A percentile compares a stretch with the other conserved stretches of the same genome.
phyloP scores from a whole-genome alignment of 1,140 invertebrate species.

The Bombus fervidus region DNA sequence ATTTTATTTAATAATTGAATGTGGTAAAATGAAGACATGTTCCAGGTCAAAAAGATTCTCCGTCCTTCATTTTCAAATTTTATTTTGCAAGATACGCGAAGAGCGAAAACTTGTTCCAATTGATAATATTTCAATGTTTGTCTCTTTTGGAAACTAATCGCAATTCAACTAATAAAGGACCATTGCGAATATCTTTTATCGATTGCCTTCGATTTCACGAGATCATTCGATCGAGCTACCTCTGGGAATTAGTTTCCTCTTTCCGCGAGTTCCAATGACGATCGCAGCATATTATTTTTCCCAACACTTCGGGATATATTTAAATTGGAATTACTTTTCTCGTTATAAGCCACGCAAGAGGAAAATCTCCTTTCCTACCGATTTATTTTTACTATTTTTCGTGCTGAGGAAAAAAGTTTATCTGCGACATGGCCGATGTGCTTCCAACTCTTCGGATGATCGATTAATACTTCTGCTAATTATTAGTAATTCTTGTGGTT shows the following conservation, averaged over 20 bases:
- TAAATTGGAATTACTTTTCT: too few species aligned
- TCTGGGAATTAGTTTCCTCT: slow-evolving; percentile 62
- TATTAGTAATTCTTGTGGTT: neutral
- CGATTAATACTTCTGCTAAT: neutral
- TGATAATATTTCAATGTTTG: slow-evolving; percentile 3
- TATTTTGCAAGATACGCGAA: neutral
- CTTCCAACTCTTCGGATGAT: neutral
- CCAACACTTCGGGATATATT: slow-evolving; percentile 63
- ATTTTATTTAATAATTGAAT: neutral
- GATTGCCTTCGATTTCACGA: slow-evolving; percentile 55
- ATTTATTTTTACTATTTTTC: slow-evolving; percentile 72
- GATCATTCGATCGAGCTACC: slow-evolving; percentile 59
- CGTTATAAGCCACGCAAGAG: slow-evolving; percentile 78
- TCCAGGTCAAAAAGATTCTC: neutral
- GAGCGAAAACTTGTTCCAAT: neutral
- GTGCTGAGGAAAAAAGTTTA: slow-evolving; percentile 43
- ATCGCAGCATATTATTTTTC: slow-evolving; percentile 78
- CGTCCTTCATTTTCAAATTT: neutral
- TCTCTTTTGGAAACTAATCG: neutral
- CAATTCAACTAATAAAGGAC: too few species aligned
- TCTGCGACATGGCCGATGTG: slow-evolving; percentile 30
- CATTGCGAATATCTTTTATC: too few species aligned
- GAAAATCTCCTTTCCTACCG: slow-evolving; percentile 65
- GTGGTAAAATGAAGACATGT: too few species aligned
- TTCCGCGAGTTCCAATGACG: slow-evolving; percentile 47